Evolutionary conservation across 2,797 vertebrate species (phyloP), one percentile per base, ranked within the genome.

Genomic region (Betta splendens): DNA sequence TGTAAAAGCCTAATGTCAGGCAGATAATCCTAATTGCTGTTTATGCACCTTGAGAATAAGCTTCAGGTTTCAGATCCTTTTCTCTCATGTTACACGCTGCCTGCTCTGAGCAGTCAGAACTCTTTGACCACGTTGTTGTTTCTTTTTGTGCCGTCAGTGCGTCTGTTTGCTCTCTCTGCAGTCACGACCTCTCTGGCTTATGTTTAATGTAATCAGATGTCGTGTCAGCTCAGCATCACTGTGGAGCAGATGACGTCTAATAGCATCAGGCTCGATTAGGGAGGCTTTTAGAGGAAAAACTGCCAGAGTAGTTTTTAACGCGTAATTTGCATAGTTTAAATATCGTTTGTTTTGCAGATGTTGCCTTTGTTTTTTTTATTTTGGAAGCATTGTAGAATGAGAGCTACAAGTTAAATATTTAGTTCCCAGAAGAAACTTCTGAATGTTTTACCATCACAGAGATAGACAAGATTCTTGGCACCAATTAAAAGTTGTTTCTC

Each of bases 201-300:
- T 52, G 38, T 65, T 40, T 82, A 85, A 86, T 85, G 40, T 63
- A 68, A 88, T 85, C 66, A 79, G 52, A 60, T 35, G 60, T 69
- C 18, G 2, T 35, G 45, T 76, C 57, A 40, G 11, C 60, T 82
- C 72, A 44, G 79, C 55, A 26, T 44, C 59, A 69, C 59, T 55
- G 54, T 1, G n/a, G 33, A 54, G 46, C 55, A 58, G 26, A 53
- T 37, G 43, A 62, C 50, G 38, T n/a, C 11, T 42, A 43, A 31
- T 7, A 38, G 43, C 36, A 36, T 49, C 32, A 36, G 40, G 7
- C 5, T 33, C 1, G 20, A 43, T 49, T 13, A 8, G 4, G 21
- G 12, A 13, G 38, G 23, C n/a, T 31, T 48, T 31, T 35, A 23
- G 37, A 16, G 35, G n/a, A 2, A 39, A 51, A 51, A 43, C 1